Conservation (phyloP, 2,113 vertebrate species). For the Amazona guildingii region DNA sequence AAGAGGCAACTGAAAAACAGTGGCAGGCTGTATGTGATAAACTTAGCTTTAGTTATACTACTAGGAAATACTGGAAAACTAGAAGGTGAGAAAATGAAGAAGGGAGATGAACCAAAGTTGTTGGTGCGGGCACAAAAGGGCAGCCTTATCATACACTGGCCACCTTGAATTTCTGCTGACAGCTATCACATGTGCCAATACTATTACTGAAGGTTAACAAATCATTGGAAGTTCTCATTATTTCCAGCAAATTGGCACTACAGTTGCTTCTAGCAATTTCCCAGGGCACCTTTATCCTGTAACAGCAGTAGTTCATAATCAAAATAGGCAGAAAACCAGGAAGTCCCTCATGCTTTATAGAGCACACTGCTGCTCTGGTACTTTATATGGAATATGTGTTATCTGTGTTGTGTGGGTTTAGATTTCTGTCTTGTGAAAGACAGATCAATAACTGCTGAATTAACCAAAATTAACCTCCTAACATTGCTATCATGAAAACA, state of each 20-base stretch:
- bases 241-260: background rate
- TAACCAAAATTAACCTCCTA: background rate
- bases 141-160: background rate
- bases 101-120: background rate
- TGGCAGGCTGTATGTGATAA: background rate
- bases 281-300: background rate
- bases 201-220: background rate
- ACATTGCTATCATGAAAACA: background rate
- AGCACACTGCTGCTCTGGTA: background rate
- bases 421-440: background rate
- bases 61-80: background rate
- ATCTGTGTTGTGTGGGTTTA: background rate
- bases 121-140: background rate
- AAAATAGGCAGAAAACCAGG: background rate
- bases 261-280: background rate
- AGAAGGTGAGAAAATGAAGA: background rate
- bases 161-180: background rate
- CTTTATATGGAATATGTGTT: background rate
- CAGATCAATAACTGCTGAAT: background rate
- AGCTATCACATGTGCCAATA: background rate
- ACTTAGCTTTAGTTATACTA: background rate
- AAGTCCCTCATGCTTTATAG: background rate
- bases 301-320: background rate
- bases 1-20: background rate
- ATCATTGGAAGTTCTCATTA: background rate